Evolutionary conservation across 1,140 invertebrate species (phyloP), one percentile per base, ranked within the genome.

Genomic region (Macrocentrus cingulum): DNA sequence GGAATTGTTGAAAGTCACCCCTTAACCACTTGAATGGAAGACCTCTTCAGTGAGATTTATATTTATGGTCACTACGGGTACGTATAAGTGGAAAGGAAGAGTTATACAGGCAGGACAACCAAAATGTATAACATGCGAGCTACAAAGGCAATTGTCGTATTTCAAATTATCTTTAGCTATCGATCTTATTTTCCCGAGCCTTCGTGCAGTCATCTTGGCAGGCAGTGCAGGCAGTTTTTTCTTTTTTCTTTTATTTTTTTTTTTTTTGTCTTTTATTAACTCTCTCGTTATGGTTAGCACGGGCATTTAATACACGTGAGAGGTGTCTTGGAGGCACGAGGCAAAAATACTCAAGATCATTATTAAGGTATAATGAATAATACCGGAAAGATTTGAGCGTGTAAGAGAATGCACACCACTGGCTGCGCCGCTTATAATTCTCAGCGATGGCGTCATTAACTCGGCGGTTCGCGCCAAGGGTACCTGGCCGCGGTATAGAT

Each of bases 361-460:
- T 67, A 67, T 70, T 68, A 67, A 68, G 61, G 59, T 59, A 65
- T 68, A 69, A 70, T 63, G 65, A 70, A 68, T 70, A 68, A 68
- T 70, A 67, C 66, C 63, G 66, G 66, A 66, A 70, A 66, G 63
- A 66, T 67, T 66, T 50, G 58, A 66, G 62, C 60, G 63, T 66
- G 62, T 64, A 64, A 66, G 56, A 68, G 56, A 61, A 65, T 57
- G 62, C 63, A 61, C n/a, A n/a, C n/a, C n/a, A n/a, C 68, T 63
- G 65, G 48, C 58, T 15, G 54, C 52, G 45, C 61, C 62, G 68
- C 57, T 65, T 67, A 68, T 70, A 70, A 70, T 68, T 70, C 68
- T 66, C 60, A 49, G 32, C 39, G 63, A 68, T 66, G 64, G 63
- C 62, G 65, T 63, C 65, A 68, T 67, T 70, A 68, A 67, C 61